Conservation (phyloP, 2,888 invertebrate genomes). For the Trichacis sp. region DNA sequence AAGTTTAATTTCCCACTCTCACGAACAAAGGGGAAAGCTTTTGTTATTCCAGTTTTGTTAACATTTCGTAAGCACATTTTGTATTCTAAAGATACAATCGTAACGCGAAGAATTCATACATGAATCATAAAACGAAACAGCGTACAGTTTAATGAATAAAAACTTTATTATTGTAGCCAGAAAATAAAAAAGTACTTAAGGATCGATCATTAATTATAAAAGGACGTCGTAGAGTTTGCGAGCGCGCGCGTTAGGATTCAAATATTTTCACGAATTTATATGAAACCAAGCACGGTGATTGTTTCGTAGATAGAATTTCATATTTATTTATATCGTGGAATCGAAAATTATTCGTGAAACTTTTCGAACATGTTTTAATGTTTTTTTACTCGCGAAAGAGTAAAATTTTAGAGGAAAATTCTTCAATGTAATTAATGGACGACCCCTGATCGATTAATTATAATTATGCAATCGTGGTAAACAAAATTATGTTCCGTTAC, state of each 20-base stretch:
- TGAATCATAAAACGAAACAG: not conserved
- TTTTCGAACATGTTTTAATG: not conserved
- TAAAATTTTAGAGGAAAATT: too few relatives aligned
- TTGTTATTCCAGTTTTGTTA: not conserved
- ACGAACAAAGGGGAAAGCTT: not conserved
- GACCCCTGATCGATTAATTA: too few relatives aligned
- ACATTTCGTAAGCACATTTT: not conserved
- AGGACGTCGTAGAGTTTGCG: too few relatives aligned
- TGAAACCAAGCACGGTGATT: not conserved
- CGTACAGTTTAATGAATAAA: not conserved
- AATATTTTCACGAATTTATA: too few relatives aligned
- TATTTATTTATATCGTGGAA: not conserved
- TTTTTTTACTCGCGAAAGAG: too few relatives aligned
- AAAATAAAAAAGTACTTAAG: not conserved
- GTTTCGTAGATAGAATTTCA: not conserved
- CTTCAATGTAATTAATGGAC: too few relatives aligned
- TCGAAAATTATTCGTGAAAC: not conserved
- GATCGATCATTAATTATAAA: too few relatives aligned
- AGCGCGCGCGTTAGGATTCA: too few relatives aligned
- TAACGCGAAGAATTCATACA: not conserved
- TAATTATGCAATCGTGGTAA: too few relatives aligned
- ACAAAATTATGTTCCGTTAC: too few relatives aligned
- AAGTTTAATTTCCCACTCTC: conserved; percentile 70
- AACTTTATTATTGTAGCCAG: not conserved
- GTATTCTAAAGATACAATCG: not conserved